Evolutionary conservation across 1,140 invertebrate species (phyloP).

Genomic region (Potamilus streckersoni): DNA sequence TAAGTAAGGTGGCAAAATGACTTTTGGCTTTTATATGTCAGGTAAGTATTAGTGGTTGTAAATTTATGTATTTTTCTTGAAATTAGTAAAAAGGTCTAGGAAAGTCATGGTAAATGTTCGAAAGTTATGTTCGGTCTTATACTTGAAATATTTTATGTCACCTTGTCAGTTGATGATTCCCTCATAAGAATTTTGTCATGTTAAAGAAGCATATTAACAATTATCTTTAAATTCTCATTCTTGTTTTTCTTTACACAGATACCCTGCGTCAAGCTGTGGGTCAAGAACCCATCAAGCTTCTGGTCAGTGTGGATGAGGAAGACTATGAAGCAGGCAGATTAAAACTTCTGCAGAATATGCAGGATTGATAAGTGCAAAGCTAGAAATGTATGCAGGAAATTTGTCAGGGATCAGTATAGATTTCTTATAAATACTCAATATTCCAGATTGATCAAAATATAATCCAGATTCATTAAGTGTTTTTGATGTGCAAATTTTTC

Average conservation of each 20-base stretch:
- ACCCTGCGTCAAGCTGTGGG: conserved; percentile 64
- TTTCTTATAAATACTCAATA: too few species aligned
- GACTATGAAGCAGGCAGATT: conserved; percentile 62
- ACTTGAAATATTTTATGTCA: background rate
- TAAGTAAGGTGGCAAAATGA: too few species aligned
- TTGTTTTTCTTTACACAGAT: conserved; percentile 45
- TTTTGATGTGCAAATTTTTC: too few species aligned
- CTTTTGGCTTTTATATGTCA: too few species aligned
- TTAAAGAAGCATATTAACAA: background rate
- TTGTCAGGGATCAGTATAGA: too few species aligned
- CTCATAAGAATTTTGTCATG: background rate
- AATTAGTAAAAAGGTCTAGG: too few species aligned
- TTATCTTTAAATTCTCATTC: conserved; percentile 8
- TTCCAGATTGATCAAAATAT: too few species aligned
- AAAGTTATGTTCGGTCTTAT: background rate
- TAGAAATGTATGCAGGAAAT: too few species aligned
- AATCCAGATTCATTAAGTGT: too few species aligned
- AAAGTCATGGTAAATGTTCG: background rate
- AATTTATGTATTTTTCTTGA: too few species aligned
- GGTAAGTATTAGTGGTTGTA: too few species aligned
- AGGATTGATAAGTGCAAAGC: conserved; percentile 4
- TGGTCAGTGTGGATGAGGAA: conserved; percentile 66
- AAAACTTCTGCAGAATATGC: conserved; percentile 57
- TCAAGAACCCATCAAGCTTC: conserved; percentile 62
- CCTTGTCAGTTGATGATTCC: background rate